A percentile compares a stretch with the other conserved stretches of the same genome.
Evolutionary conservation across 37 sponge, comb jelly and placozoan genomes (phyloP).

Genomic region (Bolinopsis microptera): DNA sequence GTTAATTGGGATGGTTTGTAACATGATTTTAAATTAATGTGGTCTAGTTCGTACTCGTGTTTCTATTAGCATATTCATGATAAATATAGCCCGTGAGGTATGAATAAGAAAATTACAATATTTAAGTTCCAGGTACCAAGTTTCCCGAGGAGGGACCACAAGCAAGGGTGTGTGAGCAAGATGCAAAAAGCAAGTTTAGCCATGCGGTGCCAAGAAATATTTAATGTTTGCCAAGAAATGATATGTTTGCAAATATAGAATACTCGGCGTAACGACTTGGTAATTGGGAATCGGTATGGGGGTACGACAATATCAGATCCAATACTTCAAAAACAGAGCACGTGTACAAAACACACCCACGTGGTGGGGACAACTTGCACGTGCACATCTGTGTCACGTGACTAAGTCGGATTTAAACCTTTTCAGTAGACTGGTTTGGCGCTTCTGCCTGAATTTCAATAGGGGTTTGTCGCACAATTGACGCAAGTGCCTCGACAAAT

Average conservation of each 20-base stretch:
- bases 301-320: not conserved
- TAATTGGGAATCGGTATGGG: not conserved
- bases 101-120: too few species aligned
- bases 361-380: not conserved
- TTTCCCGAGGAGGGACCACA: too few species aligned
- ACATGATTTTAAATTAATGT: too few species aligned
- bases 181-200: too few species aligned
- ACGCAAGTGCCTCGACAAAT: not conserved
- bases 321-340: not conserved
- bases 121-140: too few species aligned
- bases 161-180: too few species aligned
- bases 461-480: not conserved
- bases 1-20: too few species aligned
- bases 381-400: not conserved
- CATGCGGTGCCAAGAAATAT: too few species aligned
- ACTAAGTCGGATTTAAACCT: not conserved
- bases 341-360: not conserved
- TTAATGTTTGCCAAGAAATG: too few species aligned
- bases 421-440: not conserved
- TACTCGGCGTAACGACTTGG: not conserved
- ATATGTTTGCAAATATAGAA: not conserved
- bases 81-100: too few species aligned
- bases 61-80: too few species aligned
- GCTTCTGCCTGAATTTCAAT: not conserved
- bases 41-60: too few species aligned